These are phyloP conservation scores for Villa cingulata DNA, from an alignment of 2,888 invertebrate genomes.

Conservation along the genomic window DNA sequence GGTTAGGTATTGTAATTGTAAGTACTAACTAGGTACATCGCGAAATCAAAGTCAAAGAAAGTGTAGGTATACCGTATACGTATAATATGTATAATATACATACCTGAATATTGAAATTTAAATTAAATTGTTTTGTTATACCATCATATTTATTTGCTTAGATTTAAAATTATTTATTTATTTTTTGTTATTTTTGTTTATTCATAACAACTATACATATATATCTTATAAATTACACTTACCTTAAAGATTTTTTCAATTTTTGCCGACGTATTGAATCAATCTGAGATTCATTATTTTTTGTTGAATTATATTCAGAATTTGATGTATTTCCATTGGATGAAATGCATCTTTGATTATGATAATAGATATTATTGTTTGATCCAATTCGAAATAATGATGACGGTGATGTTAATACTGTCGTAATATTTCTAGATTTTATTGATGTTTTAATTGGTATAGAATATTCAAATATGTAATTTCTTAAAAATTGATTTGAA, in stretches of 20 bases:
- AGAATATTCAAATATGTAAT: background rate
- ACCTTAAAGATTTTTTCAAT: constrained; percentile 26
- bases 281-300: constrained; percentile 24
- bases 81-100: too few relatives aligned
- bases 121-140: too few relatives aligned
- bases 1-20: background rate
- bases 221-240: constrained; percentile 5
- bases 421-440: too few relatives aligned
- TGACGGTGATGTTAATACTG: too few relatives aligned
- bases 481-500: background rate
- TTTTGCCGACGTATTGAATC: constrained; percentile 27
- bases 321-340: constrained; percentile 26
- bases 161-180: background rate
- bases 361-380: background rate
- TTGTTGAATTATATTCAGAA: constrained; percentile 21
- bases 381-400: background rate
- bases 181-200: background rate
- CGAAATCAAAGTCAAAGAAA: too few relatives aligned
- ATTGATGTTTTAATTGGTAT: background rate
- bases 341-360: constrained; percentile 18
- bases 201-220: too few relatives aligned
- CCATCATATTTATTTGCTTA: background rate
- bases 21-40: background rate
- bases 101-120: background rate
- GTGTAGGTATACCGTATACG: too few relatives aligned